Evolutionary conservation across 2,888 invertebrate species (phyloP), one percentile per base, ranked within the genome.

Genomic region (Melieria crassipennis): DNA sequence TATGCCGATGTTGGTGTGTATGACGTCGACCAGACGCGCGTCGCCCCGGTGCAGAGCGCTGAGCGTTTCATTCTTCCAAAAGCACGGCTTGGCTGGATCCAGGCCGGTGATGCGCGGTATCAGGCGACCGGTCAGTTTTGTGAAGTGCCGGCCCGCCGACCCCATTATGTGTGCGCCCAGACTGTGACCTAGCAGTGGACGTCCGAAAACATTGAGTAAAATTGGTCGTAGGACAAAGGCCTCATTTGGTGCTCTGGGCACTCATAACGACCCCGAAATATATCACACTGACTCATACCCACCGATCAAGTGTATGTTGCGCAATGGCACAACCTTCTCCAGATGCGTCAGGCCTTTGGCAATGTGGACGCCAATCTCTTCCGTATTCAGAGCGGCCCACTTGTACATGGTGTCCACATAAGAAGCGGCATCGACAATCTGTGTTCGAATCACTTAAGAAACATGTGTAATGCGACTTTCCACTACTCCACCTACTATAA

Each of bases 51-150:
- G 75, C 4, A 86, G 62, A 0, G 85, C 82, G 0, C 78, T 76
- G 42, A 85, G 66, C 0, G 74, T 70, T 10, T 84, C 78, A 43
- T 81, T 78, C 30, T 80, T 76, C 4, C 81, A 79, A 69, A 86
- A 86, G 52, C 85, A 86, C 13, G 84, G 85, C 58, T 84, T 85
- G 4, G 86, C 86, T 4, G 86, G 86, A 79, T 86, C 87, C 30
- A 86, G 75, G 7, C 83, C 86, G 0, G 86, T 87, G 52, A 86
- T 85, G 11, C 85, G 81, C 9, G 80, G 79, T 42, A 86, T 78
- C 9, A 76, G 42, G 9, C 73, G 69, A 5, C 83, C 83, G 2
- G 87, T 84, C 4, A 81, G 65, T 3, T 76, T 72, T 48, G 73
- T 77, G 60, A 85, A 87, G 11, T 78, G 77, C 10, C 84, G 80